Evolutionary conservation across 2,797 vertebrate genomes (phyloP), one percentile per base, ranked within the genome.

Genomic region (Halcyon badia): DNA sequence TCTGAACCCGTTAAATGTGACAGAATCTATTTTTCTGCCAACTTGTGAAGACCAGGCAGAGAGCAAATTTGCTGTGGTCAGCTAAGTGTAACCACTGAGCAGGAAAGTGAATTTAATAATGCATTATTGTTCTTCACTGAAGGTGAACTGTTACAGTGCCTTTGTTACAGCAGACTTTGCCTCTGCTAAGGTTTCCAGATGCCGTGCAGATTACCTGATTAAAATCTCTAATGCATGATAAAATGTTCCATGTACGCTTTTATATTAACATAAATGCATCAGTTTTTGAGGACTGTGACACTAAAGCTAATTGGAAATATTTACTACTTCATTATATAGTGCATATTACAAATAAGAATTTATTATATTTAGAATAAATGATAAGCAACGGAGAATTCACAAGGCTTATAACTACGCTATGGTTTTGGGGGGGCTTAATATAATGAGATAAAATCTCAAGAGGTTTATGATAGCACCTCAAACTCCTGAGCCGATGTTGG

Each of bases 101-200:
- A 98, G 99, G 99, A 99, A 99, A 99, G 99, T 99, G 99, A 99
- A 99, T 99, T 99, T 99, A 99, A 99, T 99, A 99, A 99, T 99
- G 99, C 99, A 99, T 99, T 99, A 99, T 99, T 99, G 99, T 99
- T 99, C 99, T 99, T 99, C 99, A 99, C 99, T 99, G 99, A 99
- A 99, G 99, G 99, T 99, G 99, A 99, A 99, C 99, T 99, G 99
- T 99, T 99, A 99, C 99, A 99, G 99, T 99, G 99, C 99, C 98
- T 98, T 98, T 98, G 98, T 98, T 98, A 98, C 77, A 99, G 99
- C 98, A 99, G 98, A 98, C 98, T 98, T 97, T 97, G 97, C 96
- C 96, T 98, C 97, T 97, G 97, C 98, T 98, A 97, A 97, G 96
- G 95, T 98, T 98, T 98, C 98, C 98, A 98, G 98, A 98, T 98